A percentile compares a stretch with the other conserved stretches of the same genome.
These are phyloP conservation scores for Aphelocoma coerulescens DNA, from an alignment of 2,113 vertebrate genomes.

Conservation along the genomic window DNA sequence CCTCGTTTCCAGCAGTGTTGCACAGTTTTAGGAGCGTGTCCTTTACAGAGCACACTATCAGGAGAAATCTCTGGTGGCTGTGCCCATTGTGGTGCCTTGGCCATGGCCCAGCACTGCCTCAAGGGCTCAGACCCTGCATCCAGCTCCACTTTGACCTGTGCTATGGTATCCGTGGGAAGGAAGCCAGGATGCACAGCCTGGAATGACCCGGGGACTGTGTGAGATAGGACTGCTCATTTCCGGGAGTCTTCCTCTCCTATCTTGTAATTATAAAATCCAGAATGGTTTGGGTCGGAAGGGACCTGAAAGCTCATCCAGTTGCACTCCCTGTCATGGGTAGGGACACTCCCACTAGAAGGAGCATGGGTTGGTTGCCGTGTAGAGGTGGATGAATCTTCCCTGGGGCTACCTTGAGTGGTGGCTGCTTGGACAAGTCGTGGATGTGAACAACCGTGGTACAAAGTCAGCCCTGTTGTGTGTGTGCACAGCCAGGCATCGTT, in stretches of 20 bases:
- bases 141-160: neutral
- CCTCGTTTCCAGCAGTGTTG: neutral
- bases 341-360: neutral
- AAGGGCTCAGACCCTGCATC: neutral
- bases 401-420: neutral
- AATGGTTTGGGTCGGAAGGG: neutral
- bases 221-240: neutral
- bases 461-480: neutral
- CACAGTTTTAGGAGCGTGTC: fast-evolving
- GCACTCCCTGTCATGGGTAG: neutral
- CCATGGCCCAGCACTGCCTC: neutral
- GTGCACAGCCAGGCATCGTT: fast-evolving
- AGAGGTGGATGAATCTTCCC: neutral
- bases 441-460: fast-evolving
- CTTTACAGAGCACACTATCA: neutral
- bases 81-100: neutral
- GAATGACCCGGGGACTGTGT: neutral
- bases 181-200: neutral
- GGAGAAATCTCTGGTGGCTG: neutral
- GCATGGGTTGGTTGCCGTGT: neutral
- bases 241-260: neutral
- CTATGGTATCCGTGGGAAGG: neutral
- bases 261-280: neutral
- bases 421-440: neutral
- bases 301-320: neutral